phyloP scores from a whole-genome alignment of 1,140 invertebrate species.

The Eriosoma lanigerum region DNA sequence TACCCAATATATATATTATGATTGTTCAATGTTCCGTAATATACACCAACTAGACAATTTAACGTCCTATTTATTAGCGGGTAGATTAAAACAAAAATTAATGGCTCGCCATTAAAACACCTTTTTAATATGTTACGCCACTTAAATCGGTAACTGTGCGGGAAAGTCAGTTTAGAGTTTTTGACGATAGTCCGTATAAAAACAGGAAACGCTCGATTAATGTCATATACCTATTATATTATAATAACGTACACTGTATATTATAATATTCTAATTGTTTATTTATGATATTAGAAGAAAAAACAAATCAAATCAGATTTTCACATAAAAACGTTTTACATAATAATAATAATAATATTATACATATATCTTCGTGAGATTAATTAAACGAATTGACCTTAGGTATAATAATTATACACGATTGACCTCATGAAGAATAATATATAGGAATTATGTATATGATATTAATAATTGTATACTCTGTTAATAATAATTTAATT shows the following conservation, averaged over 20 bases:
- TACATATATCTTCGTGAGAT: no score
- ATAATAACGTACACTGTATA: no score
- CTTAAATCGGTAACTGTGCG: conserved; percentile 37
- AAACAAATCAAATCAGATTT: conserved; percentile 15
- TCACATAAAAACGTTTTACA: not conserved
- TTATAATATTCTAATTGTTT: no score
- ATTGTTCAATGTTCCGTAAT: conserved; percentile 30
- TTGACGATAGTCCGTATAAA: not conserved
- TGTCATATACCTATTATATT: no score
- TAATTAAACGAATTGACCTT: no score
- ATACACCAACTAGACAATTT: conserved; percentile 22
- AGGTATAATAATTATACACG: no score
- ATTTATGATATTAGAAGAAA: not conserved
- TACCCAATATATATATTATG: no score
- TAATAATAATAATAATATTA: not conserved
- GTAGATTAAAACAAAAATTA: conserved; percentile 47
- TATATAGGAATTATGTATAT: no score
- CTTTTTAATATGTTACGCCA: conserved; percentile 50
- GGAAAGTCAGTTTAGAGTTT: not conserved
- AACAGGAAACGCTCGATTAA: conserved; percentile 18
- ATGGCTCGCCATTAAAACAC: conserved; percentile 44
- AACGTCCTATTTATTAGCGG: conserved; percentile 30
- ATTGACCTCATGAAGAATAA: no score
- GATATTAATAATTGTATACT: no score
- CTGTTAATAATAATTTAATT: no score